Evolutionary conservation across 2,888 invertebrate species (phyloP), one percentile per base, ranked within the genome.

Genomic region (Tachina fera): DNA sequence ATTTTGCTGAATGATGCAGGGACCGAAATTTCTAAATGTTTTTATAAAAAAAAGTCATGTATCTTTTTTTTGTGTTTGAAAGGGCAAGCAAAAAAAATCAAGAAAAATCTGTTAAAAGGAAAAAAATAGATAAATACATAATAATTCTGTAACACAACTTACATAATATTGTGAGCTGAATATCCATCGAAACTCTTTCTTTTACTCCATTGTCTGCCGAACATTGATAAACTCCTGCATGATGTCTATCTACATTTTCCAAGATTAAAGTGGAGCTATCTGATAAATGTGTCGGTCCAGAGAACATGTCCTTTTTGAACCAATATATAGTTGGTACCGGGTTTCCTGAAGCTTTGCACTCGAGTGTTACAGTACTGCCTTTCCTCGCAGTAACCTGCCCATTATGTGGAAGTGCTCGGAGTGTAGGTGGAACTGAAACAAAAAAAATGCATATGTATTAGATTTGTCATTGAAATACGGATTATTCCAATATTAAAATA

Each of bases 311-410:
- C 87, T 95, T 94, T 90, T 95, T 95, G 81, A 95, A 95, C 96
- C 96, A 96, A 13, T 94, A 94, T 83, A 96, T 95, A n/a, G 93
- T 94, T 0, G 96, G 96, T 31, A 95, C 95, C 0, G 96, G 96
- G 92, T 96, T 96, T 9, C 96, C 96, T 0, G 95, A 94, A 0
- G 96, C 96, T 83, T 95, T 93, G 89, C 96, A 96, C 91, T 96
- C 95, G 45, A 96, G 92, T 65, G 95, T 95, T 0, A 95, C 95
- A 0, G 95, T 94, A 47, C 95, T 95, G 0, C 95, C 96, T 79
- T 95, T 94, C 39, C 95, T 92, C 9, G 95, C 95, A 22, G 95
- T 95, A n/a, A 95, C 94, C 90, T 95, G 95, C 0, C 95, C 93
- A 87, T 93, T 95, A 90, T 95, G 95, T 0, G 95, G 95, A 39